Percentiles rank a stretch among this genome's conserved stretches.
Conservation (phyloP, 1,140 invertebrate species). For the Drosophila novamexicana region DNA sequence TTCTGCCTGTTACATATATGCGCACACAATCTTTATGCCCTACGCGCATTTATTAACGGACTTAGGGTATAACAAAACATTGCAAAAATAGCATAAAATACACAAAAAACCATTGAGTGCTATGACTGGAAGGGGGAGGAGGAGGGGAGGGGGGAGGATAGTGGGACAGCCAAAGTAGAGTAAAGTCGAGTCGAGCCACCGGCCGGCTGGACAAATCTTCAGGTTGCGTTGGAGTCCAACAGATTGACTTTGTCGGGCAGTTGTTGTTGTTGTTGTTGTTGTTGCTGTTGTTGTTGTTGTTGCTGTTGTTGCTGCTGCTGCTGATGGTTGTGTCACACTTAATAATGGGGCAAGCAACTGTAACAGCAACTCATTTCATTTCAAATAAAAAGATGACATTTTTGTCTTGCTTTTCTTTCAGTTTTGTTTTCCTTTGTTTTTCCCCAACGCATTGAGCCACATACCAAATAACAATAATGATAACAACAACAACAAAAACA, state of each 20-base stretch:
- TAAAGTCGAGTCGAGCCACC: constrained; percentile 26
- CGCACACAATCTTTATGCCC: no score
- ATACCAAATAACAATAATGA: background rate
- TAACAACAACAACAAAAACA: background rate
- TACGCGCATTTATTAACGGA: no score
- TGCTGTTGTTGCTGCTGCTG: constrained; percentile 3
- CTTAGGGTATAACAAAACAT: constrained; percentile 45
- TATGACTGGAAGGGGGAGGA: no score
- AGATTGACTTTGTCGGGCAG: constrained; percentile 8
- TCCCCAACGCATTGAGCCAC: constrained; percentile 6
- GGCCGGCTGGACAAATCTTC: constrained; percentile 26
- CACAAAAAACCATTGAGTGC: constrained; percentile 8
- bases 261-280: constrained; percentile 20
- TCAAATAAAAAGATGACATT: constrained; percentile 43
- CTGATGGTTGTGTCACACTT: constrained; percentile 46
- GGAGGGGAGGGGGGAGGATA: constrained; percentile 5
- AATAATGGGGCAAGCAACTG: constrained; percentile 51
- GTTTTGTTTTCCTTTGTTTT: constrained; percentile 28
- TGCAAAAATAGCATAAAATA: constrained; percentile 59
- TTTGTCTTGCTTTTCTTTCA: constrained; percentile 17
- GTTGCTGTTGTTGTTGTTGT: constrained; percentile 22
- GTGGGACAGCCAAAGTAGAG: constrained; percentile 45
- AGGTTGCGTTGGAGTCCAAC: constrained; percentile 26
- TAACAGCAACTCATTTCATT: constrained; percentile 45
- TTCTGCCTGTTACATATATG: no score